Percentiles rank a stretch among this genome's conserved stretches.
Evolutionary conservation across 2,888 invertebrate species (phyloP).

Genomic region (Morpho helenor): DNA sequence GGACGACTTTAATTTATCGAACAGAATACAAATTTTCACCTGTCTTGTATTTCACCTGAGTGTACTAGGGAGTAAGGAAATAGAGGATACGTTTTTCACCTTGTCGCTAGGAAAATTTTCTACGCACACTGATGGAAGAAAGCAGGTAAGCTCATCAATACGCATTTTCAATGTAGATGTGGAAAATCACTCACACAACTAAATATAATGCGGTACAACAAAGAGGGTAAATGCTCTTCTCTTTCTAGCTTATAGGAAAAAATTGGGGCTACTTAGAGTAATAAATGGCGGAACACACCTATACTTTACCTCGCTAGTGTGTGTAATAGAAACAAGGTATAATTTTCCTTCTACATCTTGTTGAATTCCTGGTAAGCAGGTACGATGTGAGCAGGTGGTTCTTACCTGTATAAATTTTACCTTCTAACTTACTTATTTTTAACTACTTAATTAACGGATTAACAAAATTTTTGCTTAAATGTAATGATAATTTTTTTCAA

Average conservation of each 20-base stretch:
- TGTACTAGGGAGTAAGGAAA: constrained; percentile 55
- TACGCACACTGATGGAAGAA: constrained; percentile 3
- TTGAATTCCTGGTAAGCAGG: constrained; percentile 59
- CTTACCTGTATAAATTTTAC: constrained; percentile 13
- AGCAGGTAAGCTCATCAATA: background rate
- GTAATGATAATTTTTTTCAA: too few species aligned
- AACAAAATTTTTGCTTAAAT: too few species aligned
- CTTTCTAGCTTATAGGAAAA: constrained; percentile 17
- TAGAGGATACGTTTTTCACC: constrained; percentile 43
- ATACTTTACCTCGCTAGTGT: constrained; percentile 19
- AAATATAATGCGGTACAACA: background rate
- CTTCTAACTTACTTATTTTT: too few species aligned
- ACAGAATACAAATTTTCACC: constrained; percentile 58
- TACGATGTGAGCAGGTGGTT: constrained; percentile 48
- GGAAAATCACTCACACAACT: constrained; percentile 32
- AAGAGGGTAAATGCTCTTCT: constrained; percentile 15
- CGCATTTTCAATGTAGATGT: background rate
- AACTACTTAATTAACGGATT: background rate
- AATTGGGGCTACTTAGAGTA: background rate
- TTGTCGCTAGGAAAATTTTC: constrained; percentile 33
- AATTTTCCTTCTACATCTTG: constrained; percentile 35
- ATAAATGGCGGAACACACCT: background rate
- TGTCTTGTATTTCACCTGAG: constrained; percentile 68
- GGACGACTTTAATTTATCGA: background rate
- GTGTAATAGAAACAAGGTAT: constrained; percentile 37